A percentile compares a stretch with the other conserved stretches of the same genome.
phyloP scores from a whole-genome alignment of 2,888 invertebrate species.

The Platerodrilus igneus region DNA sequence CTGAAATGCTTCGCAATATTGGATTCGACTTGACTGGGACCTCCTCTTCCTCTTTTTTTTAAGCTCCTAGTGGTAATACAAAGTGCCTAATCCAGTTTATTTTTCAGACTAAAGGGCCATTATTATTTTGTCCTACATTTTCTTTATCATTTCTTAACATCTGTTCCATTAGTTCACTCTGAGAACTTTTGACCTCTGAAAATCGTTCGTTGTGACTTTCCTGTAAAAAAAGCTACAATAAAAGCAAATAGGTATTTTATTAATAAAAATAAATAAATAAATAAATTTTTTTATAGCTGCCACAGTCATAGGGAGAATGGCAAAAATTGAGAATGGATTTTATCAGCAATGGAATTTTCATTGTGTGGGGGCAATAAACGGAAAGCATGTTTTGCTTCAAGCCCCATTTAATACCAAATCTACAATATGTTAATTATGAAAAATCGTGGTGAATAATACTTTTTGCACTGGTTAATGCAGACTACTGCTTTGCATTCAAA shows the following conservation, averaged over 20 bases:
- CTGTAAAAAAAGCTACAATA: slow-evolving; percentile 1
- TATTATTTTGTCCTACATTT: background rate
- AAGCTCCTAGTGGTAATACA: slow-evolving; percentile 9
- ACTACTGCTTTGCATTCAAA: too few species aligned
- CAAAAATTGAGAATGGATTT: slow-evolving; percentile 19
- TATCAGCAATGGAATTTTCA: too few species aligned
- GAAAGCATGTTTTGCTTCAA: too few species aligned
- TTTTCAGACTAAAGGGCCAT: background rate
- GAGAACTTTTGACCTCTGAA: background rate
- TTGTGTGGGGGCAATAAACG: too few species aligned
- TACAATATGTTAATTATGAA: too few species aligned
- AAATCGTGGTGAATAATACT: too few species aligned
- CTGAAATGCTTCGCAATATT: slow-evolving; percentile 9
- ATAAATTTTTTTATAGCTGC: slow-evolving; percentile 22
- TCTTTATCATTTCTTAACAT: background rate
- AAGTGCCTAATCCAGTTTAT: slow-evolving; percentile 3
- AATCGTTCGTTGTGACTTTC: background rate
- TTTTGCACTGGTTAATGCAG: too few species aligned
- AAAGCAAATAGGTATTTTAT: background rate
- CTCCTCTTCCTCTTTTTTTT: slow-evolving; percentile 9
- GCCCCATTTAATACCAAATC: too few species aligned
- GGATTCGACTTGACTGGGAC: slow-evolving; percentile 8
- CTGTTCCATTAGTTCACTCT: background rate
- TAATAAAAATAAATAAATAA: slow-evolving; percentile 1
- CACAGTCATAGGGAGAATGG: slow-evolving; percentile 23